These are phyloP conservation scores for Globia sparganii DNA, from an alignment of 2,888 invertebrate species.

Conservation along the genomic window DNA sequence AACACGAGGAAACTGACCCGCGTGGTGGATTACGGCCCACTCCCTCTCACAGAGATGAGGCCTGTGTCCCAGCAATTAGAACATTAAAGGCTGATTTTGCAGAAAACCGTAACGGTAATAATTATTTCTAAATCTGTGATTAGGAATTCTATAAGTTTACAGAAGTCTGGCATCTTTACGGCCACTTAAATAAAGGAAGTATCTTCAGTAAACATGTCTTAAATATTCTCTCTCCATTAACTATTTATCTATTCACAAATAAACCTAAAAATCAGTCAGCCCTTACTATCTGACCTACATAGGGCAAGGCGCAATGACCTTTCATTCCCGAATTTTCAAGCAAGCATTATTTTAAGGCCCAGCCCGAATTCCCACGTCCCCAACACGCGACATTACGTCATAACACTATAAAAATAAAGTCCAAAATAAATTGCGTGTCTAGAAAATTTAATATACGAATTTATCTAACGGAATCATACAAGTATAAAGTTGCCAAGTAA, in stretches of 20 bases:
- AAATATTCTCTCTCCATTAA: background rate
- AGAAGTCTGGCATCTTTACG: background rate
- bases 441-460: slow-evolving; percentile 87
- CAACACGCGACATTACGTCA: slow-evolving; percentile 70
- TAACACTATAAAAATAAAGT: slow-evolving; percentile 67
- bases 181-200: background rate
- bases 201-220: slow-evolving; percentile 5
- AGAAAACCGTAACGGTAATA: too few species aligned
- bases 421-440: slow-evolving; percentile 67
- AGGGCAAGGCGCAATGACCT: slow-evolving; percentile 80
- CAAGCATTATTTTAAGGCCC: slow-evolving; percentile 86
- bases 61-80: too few species aligned
- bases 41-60: background rate
- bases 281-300: slow-evolving; percentile 86
- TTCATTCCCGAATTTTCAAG: slow-evolving; percentile 73
- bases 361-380: slow-evolving; percentile 71
- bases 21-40: background rate
- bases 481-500: slow-evolving; percentile 85
- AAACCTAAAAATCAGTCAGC: slow-evolving; percentile 48
- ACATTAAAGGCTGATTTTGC: too few species aligned
- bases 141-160: background rate
- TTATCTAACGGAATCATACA: slow-evolving; percentile 88
- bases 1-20: background rate
- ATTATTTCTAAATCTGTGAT: background rate
- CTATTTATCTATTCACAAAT: slow-evolving; percentile 27